These are phyloP conservation scores for Limosa lapponica DNA, from an alignment of 2,797 vertebrate species.

Conservation along the genomic window DNA sequence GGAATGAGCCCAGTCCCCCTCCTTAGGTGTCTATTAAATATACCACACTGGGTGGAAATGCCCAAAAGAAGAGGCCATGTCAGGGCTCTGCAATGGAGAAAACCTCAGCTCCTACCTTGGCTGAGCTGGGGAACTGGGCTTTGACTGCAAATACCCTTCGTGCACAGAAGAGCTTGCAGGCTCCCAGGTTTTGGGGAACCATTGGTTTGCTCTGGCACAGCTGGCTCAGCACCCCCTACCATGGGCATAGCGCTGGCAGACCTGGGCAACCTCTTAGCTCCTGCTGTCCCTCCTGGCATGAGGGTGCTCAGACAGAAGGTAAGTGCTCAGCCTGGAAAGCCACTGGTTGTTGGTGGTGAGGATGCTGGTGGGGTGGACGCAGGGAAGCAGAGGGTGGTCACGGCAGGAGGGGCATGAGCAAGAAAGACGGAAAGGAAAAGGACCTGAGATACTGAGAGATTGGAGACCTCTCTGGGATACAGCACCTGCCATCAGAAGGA, in stretches of 20 bases:
- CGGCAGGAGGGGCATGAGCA: accelerated
- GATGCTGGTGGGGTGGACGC: neutral
- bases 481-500: neutral
- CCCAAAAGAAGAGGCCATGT: neutral
- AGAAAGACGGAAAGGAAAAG: neutral
- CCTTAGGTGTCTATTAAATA: neutral
- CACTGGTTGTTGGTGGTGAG: accelerated
- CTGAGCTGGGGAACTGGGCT: accelerated
- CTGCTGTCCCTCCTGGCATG: neutral
- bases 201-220: neutral
- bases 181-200: neutral
- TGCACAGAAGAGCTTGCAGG: neutral
- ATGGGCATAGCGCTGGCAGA: accelerated
- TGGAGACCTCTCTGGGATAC: neutral
- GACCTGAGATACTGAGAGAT: neutral
- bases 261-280: neutral
- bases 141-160: accelerated
- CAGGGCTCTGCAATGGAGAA: neutral
- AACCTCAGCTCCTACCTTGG: neutral
- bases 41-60: neutral
- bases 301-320: neutral
- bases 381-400: neutral
- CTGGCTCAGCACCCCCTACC: neutral
- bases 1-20: neutral
- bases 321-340: neutral